Conservation (phyloP, 2,797 vertebrate species). For the Buphagus erythrorhynchus region DNA sequence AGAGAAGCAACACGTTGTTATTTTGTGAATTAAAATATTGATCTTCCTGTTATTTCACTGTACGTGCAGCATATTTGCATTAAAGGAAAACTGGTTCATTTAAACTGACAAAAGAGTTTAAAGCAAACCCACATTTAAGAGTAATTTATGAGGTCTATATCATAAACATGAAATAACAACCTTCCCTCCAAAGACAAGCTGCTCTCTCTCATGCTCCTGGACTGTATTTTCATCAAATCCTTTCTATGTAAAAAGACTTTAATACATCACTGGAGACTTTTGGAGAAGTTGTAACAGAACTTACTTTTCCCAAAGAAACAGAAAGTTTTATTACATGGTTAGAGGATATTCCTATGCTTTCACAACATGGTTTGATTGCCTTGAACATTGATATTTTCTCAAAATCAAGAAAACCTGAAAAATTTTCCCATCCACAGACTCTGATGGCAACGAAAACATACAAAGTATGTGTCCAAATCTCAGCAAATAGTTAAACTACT, state of each 20-base stretch:
- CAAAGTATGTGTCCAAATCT: not conserved
- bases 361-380: not conserved
- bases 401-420: not conserved
- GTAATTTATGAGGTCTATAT: slow-evolving; percentile 43
- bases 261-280: slow-evolving; percentile 44
- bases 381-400: not conserved
- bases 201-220: slow-evolving; percentile 18
- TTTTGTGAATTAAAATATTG: not conserved
- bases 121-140: slow-evolving; percentile 16
- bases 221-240: slow-evolving; percentile 51
- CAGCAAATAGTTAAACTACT: not conserved
- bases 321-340: not conserved
- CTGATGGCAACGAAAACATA: not conserved
- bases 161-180: slow-evolving; percentile 54
- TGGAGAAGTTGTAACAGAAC: slow-evolving; percentile 24
- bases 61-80: not conserved
- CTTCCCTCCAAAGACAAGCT: slow-evolving; percentile 44
- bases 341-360: not conserved
- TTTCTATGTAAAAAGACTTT: slow-evolving; percentile 28
- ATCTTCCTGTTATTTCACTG: not conserved
- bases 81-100: not conserved
- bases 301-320: slow-evolving; percentile 5
- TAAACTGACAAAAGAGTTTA: slow-evolving; percentile 42
- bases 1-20: not conserved
- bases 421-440: not conserved